Evolutionary conservation across 2,888 invertebrate species (phyloP), one percentile per base, ranked within the genome.

Genomic region (Thalpophila matura): DNA sequence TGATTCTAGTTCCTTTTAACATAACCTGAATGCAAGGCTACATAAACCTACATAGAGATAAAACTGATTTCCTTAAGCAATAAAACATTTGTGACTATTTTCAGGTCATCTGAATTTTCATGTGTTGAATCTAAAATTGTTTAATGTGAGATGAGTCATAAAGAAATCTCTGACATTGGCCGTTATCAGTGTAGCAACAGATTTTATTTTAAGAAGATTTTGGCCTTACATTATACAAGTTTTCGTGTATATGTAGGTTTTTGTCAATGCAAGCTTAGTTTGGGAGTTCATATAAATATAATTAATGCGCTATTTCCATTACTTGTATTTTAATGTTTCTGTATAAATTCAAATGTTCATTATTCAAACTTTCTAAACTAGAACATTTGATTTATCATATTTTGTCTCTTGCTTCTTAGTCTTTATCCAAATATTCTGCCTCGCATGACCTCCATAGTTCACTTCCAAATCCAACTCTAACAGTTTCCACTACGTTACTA

Each of bases 1-100:
- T n/a, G 26, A 40, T 35, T 33, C 26, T n/a, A 43, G 14, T 42
- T 69, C 4, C 14, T 40, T 46, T 70, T 22, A 40, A 35, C 42
- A 33, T 45, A 27, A 43, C n/a, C 16, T 16, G 35, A 49, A 38
- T 55, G 33, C 35, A 56, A 68, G 61, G 55, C 55, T 35, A 38
- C 55, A 69, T 74, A 71, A 71, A 71, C 70, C 75, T 56, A 71
- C 51, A 27, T 53, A 14, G 20, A 50, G 22, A 55, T 35, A 42
- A 45, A 72, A 45, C 47, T n/a, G 42, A 76, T 77, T 73, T 77
- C 54, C 46, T 37, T 47, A 63, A 60, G 53, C 63, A 73, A 68
- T 67, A 74, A 77, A 68, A 59, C 27, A 38, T 42, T n/a, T 46
- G 38, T 35, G 29, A 71, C 50, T 45, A 49, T 58, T 61, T 68